Evolutionary conservation across 2,888 invertebrate genomes (phyloP).

Genomic region (Lumbricus terrestris): DNA sequence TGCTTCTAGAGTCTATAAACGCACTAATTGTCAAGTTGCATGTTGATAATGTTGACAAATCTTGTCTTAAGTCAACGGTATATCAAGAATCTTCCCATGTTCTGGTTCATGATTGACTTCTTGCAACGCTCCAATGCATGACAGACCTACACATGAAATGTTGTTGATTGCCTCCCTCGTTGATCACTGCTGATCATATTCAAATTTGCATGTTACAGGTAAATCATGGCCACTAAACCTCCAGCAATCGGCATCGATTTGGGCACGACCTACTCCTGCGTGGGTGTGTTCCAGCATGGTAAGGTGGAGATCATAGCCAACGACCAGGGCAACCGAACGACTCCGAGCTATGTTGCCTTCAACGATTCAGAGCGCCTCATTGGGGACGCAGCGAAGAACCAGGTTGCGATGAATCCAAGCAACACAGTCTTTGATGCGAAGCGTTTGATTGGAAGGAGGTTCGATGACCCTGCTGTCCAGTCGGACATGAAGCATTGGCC

Average conservation of each 20-base stretch:
- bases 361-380: slow-evolving; percentile 61
- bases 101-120: too few relatives aligned
- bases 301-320: slow-evolving; percentile 62
- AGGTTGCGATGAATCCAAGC: slow-evolving; percentile 69
- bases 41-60: too few relatives aligned
- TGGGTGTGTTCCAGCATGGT: slow-evolving; percentile 58
- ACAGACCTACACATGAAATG: too few relatives aligned
- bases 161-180: too few relatives aligned
- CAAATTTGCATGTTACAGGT: neutral
- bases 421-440: slow-evolving; percentile 68
- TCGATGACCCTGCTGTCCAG: slow-evolving; percentile 75
- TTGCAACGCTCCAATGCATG: too few relatives aligned
- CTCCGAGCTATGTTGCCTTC: slow-evolving; percentile 75
- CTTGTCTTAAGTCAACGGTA: too few relatives aligned
- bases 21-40: too few relatives aligned
- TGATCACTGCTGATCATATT: neutral
- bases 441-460: slow-evolving; percentile 78
- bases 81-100: too few relatives aligned
- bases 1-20: too few relatives aligned
- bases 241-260: slow-evolving; percentile 38
- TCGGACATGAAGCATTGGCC: slow-evolving; percentile 82
- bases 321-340: slow-evolving; percentile 70
- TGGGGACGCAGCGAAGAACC: slow-evolving; percentile 62
- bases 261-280: slow-evolving; percentile 54
- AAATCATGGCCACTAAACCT: slow-evolving; percentile 32